Evolutionary conservation across 2,797 vertebrate species (phyloP).

Genomic region (Syngnathus rostellatus): DNA sequence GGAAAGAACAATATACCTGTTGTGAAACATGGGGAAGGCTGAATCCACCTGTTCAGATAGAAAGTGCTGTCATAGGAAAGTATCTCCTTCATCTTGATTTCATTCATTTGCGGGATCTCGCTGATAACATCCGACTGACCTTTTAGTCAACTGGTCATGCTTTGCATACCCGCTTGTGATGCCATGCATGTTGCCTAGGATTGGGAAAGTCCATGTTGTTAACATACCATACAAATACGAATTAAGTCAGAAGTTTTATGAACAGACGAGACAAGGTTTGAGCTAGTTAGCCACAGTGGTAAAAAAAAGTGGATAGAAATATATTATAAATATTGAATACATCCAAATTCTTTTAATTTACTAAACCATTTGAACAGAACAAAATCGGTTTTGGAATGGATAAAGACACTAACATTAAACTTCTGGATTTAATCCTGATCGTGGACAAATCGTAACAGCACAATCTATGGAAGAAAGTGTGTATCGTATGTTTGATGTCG

Average conservation of each 20-base stretch:
- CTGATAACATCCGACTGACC: slow-evolving; percentile 42
- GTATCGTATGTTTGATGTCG: background rate
- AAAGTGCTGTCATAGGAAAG: background rate
- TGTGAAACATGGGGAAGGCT: background rate
- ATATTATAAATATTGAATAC: background rate
- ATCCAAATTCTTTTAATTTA: background rate
- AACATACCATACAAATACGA: background rate
- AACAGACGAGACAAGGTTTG: background rate
- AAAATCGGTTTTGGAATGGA: background rate
- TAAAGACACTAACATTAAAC: background rate
- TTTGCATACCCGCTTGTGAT: slow-evolving; percentile 63
- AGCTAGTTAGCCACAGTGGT: background rate
- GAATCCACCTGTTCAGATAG: background rate
- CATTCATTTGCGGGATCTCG: background rate
- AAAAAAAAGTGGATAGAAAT: background rate
- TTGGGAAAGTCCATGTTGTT: slow-evolving; percentile 18
- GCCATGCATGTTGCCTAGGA: slow-evolving; percentile 36
- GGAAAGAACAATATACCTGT: background rate
- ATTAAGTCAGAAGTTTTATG: background rate
- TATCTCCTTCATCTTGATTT: background rate
- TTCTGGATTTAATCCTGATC: background rate
- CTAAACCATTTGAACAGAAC: background rate
- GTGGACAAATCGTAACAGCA: background rate
- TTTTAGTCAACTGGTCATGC: slow-evolving; percentile 59
- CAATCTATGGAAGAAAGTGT: background rate